Evolutionary conservation across 2,888 invertebrate genomes (phyloP).

Genomic region (Minunthozetes semirufus): DNA sequence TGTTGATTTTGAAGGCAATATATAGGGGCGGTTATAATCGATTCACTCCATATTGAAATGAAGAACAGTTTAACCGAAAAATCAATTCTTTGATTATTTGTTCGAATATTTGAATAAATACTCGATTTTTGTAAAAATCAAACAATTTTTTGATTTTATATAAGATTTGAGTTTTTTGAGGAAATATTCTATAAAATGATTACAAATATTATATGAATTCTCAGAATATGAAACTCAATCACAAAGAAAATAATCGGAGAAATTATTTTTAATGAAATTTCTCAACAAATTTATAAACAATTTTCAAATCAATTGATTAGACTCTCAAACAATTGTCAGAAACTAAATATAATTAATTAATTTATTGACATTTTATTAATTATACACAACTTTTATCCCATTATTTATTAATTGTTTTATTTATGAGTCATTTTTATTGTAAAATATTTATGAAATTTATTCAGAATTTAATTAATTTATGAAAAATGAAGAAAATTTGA

Average conservation of each 20-base stretch:
- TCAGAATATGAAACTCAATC: too few relatives aligned
- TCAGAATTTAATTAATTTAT: neutral
- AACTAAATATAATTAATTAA: neutral
- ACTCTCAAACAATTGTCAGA: neutral
- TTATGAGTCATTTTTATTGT: neutral
- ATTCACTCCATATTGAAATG: constrained; percentile 73
- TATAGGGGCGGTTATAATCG: constrained; percentile 91
- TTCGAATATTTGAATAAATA: neutral
- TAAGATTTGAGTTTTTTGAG: neutral
- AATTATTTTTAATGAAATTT: too few relatives aligned
- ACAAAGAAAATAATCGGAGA: too few relatives aligned
- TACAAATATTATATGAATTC: too few relatives aligned
- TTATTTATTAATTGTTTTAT: neutral
- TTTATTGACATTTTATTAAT: neutral
- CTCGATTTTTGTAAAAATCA: neutral
- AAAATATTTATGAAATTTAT: neutral
- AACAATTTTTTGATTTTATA: neutral
- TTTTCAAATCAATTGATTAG: too few relatives aligned
- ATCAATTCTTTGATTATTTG: neutral
- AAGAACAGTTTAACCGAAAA: too few relatives aligned
- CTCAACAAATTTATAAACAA: too few relatives aligned
- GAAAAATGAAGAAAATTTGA: neutral
- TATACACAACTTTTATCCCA: neutral
- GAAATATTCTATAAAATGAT: too few relatives aligned
- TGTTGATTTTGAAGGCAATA: constrained; percentile 55